Base-by-base conservation (phyloP, 2,888 invertebrate genomes). In the Pseudoips prasinana region DNA sequence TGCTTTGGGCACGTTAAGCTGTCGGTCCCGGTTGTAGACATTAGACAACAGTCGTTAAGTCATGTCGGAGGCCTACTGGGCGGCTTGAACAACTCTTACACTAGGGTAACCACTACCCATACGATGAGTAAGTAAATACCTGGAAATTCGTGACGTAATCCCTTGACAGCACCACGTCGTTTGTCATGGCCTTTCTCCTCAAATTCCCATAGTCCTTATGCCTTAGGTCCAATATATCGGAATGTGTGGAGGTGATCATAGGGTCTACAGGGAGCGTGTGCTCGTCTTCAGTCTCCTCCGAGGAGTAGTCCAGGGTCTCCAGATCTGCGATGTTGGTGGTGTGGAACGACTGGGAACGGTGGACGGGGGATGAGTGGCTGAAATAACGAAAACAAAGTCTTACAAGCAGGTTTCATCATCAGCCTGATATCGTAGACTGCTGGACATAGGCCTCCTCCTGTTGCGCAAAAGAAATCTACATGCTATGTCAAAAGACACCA, bases 311-410 rank as follows among this genome's bases (percentile, higher is more conserved):
- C 41, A 80, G 58, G 27, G 77, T 73, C 9, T 58, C 60, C 19
- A 83, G 58, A 14, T 80, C 81, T 0, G 77, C 76, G 17, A 85
- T 80, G 65, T 81, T 83, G 29, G 81, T 83, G 0, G 82, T 82
- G 70, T 89, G 88, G 82, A 89, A 89, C 5, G 89, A 89, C 34
- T 89, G 87, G 0, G 89, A 88, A 7, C 89, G 79, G 59, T 89
- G 89, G 7, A 89, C 89, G 1, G 89, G 89, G 0, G 89, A 89
- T 0, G 89, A 89, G 49, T 89, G 85, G 53, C 89, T 89, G 78
- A 1, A 67, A 70, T 10, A 7, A 18, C 9, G 1, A 11, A 8
- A 22, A n/a, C 7, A 17, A 14, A 1, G 10, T 7, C 6, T 10
- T 10, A 5, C 6, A n/a, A n/a, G n/a, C n/a, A n/a, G n/a, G n/a